Conservation (phyloP, 2,797 vertebrate species). For the Holocentrus rufus region DNA sequence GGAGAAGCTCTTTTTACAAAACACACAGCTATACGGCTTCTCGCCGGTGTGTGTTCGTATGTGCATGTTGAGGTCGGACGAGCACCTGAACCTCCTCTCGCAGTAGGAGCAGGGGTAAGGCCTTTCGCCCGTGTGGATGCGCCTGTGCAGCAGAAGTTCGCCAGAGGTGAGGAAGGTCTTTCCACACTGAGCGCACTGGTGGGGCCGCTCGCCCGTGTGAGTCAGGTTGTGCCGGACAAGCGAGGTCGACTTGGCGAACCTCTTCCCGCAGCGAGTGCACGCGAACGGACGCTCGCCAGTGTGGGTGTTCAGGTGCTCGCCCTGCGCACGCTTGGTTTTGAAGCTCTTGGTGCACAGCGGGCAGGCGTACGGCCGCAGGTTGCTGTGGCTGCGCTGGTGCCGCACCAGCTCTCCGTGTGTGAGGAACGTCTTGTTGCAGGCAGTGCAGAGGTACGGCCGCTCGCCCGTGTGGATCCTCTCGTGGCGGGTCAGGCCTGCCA, state of each 20-base stretch:
- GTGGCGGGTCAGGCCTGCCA: slow-evolving; percentile 71
- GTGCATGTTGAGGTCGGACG: slow-evolving; percentile 74
- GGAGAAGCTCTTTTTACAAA: slow-evolving; percentile 70
- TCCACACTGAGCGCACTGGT: slow-evolving; percentile 69
- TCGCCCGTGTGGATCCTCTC: slow-evolving; percentile 70
- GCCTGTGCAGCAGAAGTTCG: slow-evolving; percentile 72
- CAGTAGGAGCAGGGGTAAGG: slow-evolving; percentile 74
- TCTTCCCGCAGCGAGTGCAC: slow-evolving; percentile 61
- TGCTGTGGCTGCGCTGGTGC: slow-evolving; percentile 74
- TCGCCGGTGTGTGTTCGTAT: slow-evolving; percentile 71
- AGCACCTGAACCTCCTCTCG: slow-evolving; percentile 73
- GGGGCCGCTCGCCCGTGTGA: slow-evolving; percentile 76
- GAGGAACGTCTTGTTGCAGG: slow-evolving; percentile 74
- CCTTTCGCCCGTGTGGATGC: slow-evolving; percentile 72
- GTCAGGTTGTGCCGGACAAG: slow-evolving; percentile 72
- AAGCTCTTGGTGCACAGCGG: slow-evolving; percentile 72
- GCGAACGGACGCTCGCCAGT: slow-evolving; percentile 59
- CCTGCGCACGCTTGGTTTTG: slow-evolving; percentile 70
- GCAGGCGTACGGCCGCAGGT: slow-evolving; percentile 64
- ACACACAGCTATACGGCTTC: slow-evolving; percentile 65
- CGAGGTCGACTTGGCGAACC: slow-evolving; percentile 72
- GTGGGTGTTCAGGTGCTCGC: slow-evolving; percentile 70
- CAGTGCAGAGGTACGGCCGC: slow-evolving; percentile 69
- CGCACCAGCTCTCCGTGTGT: slow-evolving; percentile 70
- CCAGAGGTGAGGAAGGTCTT: slow-evolving; percentile 76